Evolutionary conservation across 2,888 invertebrate genomes (phyloP).

Genomic region (Hydraecia micacea): DNA sequence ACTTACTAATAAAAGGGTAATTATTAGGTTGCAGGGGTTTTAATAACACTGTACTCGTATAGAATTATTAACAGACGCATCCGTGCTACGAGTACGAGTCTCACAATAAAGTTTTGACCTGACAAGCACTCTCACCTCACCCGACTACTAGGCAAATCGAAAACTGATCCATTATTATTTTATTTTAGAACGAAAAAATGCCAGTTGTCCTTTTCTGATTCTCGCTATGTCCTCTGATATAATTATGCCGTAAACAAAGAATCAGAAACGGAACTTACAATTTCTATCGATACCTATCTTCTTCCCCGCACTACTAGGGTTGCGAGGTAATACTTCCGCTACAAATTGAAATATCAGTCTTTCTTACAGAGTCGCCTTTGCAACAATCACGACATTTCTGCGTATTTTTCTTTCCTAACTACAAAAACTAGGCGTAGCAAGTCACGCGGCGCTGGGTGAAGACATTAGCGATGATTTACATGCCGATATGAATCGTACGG

Average conservation of each 20-base stretch:
- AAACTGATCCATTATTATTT: not conserved
- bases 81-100: not conserved
- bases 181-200: not conserved
- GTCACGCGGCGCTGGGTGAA: slow-evolving; percentile 50
- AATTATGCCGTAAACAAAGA: too few species aligned
- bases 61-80: not conserved
- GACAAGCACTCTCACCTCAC: not conserved
- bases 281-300: slow-evolving; percentile 9
- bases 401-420: slow-evolving; percentile 41
- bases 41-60: too few species aligned
- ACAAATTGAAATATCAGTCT: slow-evolving; percentile 23
- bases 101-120: not conserved
- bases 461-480: slow-evolving; percentile 65
- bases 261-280: not conserved
- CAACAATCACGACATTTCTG: slow-evolving; percentile 46
- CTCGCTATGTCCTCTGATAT: too few species aligned
- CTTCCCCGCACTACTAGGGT: slow-evolving; percentile 6
- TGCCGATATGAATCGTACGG: slow-evolving; percentile 49
- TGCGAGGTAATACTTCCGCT: not conserved
- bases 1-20: not conserved
- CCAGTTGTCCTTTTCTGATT: not conserved
- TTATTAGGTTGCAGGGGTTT: not conserved
- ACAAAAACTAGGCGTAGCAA: slow-evolving; percentile 39
- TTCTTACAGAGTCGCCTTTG: not conserved
- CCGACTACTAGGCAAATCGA: not conserved